Evolutionary conservation across 2,113 vertebrate genomes (phyloP).

Genomic region (Pongo abelii): DNA sequence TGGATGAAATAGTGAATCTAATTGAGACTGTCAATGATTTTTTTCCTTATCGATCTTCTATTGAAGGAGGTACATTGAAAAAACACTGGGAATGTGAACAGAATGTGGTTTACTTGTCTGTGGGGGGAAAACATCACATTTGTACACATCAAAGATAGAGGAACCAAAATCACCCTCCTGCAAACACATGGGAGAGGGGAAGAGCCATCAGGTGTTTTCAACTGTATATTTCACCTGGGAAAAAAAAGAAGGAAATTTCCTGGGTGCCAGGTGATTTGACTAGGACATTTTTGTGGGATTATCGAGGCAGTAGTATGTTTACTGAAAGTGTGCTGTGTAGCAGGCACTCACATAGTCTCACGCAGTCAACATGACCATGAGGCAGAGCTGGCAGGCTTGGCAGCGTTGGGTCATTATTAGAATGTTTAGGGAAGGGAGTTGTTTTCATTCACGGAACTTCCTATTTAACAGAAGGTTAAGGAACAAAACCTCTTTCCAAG

Average conservation of each 20-base stretch:
- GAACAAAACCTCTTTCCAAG: neutral
- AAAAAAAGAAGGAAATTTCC: neutral
- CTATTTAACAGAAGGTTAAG: neutral
- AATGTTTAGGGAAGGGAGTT: neutral
- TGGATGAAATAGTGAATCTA: no score
- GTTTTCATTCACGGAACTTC: neutral
- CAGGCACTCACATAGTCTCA: accelerated
- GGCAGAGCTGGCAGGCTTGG: accelerated
- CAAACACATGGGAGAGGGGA: neutral
- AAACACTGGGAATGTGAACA: neutral
- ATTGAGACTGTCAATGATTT: neutral
- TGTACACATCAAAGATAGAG: neutral
- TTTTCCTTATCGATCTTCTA: neutral
- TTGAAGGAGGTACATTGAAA: neutral
- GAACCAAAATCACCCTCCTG: neutral
- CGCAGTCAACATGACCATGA: accelerated
- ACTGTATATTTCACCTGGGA: accelerated
- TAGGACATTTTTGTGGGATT: neutral
- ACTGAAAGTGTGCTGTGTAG: accelerated
- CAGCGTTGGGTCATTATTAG: neutral
- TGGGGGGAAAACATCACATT: accelerated
- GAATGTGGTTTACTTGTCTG: neutral
- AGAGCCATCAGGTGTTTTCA: neutral
- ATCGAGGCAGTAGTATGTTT: accelerated
- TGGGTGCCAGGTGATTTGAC: neutral